Evolutionary conservation across 2,113 vertebrate genomes (phyloP).

Genomic region (Erinaceus europaeus): DNA sequence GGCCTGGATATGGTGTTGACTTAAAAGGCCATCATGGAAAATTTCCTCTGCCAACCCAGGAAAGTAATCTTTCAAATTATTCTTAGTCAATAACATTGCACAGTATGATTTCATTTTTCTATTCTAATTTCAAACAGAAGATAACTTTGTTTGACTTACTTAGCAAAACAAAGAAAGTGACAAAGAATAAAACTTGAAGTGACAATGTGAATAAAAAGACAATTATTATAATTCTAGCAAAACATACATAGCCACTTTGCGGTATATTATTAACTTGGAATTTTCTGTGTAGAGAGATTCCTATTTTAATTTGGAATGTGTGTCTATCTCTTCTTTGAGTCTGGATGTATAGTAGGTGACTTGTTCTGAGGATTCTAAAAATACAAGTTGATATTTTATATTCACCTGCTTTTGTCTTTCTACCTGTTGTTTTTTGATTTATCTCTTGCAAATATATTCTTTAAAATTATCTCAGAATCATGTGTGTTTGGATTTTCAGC

Average conservation of each 20-base stretch:
- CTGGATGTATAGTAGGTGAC: neutral
- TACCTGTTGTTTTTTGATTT: constrained; percentile 1
- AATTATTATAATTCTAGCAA: neutral
- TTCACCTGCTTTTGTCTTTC: neutral
- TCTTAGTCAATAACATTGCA: neutral
- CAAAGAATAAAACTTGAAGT: neutral
- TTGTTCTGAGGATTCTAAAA: neutral
- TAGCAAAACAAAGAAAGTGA: neutral
- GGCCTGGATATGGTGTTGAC: neutral
- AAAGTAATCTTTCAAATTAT: neutral
- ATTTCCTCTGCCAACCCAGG: neutral
- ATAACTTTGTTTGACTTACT: neutral
- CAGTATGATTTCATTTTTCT: constrained; percentile 5
- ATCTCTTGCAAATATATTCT: constrained; percentile 14
- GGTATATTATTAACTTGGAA: neutral
- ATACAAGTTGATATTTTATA: constrained; percentile 4
- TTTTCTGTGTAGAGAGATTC: constrained; percentile 48
- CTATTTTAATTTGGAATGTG: constrained; percentile 15
- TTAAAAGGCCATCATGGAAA: neutral
- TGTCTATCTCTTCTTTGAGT: neutral
- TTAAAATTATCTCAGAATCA: neutral
- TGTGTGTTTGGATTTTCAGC: too few relatives aligned
- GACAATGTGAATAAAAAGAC: neutral
- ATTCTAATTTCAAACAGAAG: neutral
- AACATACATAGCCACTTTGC: constrained; percentile 41